A percentile compares a stretch with the other conserved stretches of the same genome.
phyloP scores from a whole-genome alignment of 2,888 invertebrate species.

The Dorcus hopei region DNA sequence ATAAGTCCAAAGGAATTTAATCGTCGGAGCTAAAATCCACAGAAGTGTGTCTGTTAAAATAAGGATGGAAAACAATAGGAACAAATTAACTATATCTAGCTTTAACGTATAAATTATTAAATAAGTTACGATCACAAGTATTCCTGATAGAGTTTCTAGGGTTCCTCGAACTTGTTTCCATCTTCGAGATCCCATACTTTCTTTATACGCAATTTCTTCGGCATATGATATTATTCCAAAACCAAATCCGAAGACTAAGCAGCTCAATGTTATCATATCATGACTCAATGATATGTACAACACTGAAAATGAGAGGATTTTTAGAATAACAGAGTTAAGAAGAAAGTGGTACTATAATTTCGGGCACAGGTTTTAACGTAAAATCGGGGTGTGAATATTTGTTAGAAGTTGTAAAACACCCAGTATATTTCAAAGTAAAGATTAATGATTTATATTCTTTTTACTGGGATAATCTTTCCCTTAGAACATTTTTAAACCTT shows the following conservation, averaged over 20 bases:
- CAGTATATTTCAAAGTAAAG: no score
- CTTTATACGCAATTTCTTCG: slow-evolving; percentile 24
- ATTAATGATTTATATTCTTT: no score
- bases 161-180: slow-evolving; percentile 26
- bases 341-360: no score
- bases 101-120: slow-evolving; percentile 17
- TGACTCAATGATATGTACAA: slow-evolving; percentile 19
- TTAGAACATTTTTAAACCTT: no score
- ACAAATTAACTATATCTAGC: slow-evolving; percentile 12
- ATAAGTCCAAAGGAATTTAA: slow-evolving; percentile 12
- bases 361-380: no score
- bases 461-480: no score
- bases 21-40: slow-evolving; percentile 15
- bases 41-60: slow-evolving; percentile 8
- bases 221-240: slow-evolving; percentile 27
- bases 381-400: no score
- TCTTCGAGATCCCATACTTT: slow-evolving; percentile 26
- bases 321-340: neutral
- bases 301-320: slow-evolving; percentile 24
- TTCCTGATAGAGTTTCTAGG: slow-evolving; percentile 26
- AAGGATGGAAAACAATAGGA: slow-evolving; percentile 14
- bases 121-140: slow-evolving; percentile 22
- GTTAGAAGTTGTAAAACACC: no score
- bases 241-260: slow-evolving; percentile 28
- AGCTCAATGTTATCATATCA: slow-evolving; percentile 23